Evolutionary conservation across 2,113 vertebrate species (phyloP).

Genomic region (human): DNA sequence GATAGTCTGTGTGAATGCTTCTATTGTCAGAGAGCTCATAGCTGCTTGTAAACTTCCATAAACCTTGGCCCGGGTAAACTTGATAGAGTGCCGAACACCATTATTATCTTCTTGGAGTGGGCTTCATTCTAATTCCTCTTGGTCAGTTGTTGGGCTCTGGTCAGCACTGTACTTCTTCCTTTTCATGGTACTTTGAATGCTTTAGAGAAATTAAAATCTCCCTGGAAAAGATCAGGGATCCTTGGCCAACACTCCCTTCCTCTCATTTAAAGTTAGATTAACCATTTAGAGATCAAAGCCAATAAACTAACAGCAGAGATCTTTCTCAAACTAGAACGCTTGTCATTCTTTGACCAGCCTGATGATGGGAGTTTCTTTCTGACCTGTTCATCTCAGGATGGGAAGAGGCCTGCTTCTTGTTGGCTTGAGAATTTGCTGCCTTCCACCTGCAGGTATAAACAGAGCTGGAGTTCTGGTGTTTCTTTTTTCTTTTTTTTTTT

Average conservation of each 20-base stretch:
- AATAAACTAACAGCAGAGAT: background rate
- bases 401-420: background rate
- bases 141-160: background rate
- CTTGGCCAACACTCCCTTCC: background rate
- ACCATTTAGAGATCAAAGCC: background rate
- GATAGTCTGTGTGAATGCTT: background rate
- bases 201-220: conserved; percentile 36
- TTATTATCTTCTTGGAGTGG: background rate
- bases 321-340: background rate
- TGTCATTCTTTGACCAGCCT: background rate
- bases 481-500: no score
- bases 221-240: background rate
- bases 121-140: background rate
- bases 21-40: background rate
- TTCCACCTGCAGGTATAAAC: background rate
- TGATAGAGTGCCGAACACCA: background rate
- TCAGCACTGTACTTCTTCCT: background rate
- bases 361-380: background rate
- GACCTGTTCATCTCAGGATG: background rate
- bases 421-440: background rate
- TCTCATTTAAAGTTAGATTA: background rate
- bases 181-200: background rate
- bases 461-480: background rate
- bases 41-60: background rate
- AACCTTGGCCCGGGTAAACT: background rate